Evolutionary conservation across 1,140 invertebrate species (phyloP).

Genomic region (Spodoptera frugiperda): DNA sequence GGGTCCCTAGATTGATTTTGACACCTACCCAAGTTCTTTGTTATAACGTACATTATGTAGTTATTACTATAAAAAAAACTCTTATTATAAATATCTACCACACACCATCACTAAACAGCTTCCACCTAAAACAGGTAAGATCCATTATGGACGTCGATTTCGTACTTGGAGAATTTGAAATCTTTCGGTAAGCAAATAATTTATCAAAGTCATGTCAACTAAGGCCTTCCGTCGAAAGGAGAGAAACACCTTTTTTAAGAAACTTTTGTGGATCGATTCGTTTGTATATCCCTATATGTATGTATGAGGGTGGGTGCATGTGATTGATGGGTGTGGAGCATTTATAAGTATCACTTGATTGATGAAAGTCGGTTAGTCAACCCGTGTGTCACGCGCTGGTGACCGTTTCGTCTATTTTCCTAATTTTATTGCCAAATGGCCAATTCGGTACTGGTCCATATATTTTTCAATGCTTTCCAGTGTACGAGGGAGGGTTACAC

Average conservation of each 20-base stretch:
- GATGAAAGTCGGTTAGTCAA: slow-evolving; percentile 52
- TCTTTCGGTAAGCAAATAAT: slow-evolving; percentile 63
- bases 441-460: background rate
- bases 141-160: slow-evolving; percentile 5
- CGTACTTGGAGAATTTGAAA: slow-evolving; percentile 45
- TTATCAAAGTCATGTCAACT: slow-evolving; percentile 66
- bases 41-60: too few relatives aligned
- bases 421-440: slow-evolving; percentile 28
- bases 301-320: slow-evolving; percentile 45
- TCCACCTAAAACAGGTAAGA: slow-evolving; percentile 8
- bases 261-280: slow-evolving; percentile 58
- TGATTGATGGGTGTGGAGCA: slow-evolving; percentile 23
- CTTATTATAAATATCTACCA: background rate
- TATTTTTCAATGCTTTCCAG: background rate
- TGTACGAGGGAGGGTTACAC: background rate
- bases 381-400: slow-evolving; percentile 11
- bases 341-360: slow-evolving; percentile 49
- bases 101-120: background rate
- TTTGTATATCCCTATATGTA: slow-evolving; percentile 38
- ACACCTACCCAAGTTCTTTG: too few relatives aligned
- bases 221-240: slow-evolving; percentile 54
- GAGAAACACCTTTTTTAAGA: slow-evolving; percentile 63
- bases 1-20: too few relatives aligned
- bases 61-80: too few relatives aligned
- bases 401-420: slow-evolving; percentile 30